Evolutionary conservation across 2,797 vertebrate genomes (phyloP).

Genomic region (Todus mexicanus): DNA sequence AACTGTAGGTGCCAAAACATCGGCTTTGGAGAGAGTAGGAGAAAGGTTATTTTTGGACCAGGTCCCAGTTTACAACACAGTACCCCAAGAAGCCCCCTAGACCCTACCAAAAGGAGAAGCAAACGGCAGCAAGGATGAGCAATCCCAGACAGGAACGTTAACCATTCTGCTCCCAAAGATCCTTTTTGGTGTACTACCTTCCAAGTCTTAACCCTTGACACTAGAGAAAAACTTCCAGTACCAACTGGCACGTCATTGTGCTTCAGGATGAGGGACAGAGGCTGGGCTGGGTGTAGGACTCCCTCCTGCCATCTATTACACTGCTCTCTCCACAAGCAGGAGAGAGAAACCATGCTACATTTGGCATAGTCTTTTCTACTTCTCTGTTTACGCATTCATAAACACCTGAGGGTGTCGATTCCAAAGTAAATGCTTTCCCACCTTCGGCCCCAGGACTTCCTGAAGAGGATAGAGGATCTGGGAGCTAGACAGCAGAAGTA

Average conservation of each 20-base stretch:
- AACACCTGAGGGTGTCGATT: background rate
- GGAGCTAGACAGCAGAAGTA: background rate
- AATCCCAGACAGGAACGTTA: background rate
- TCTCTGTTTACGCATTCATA: background rate
- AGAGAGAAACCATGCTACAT: background rate
- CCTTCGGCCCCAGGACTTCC: background rate
- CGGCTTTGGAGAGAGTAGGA: background rate
- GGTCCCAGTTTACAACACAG: background rate
- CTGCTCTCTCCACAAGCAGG: background rate
- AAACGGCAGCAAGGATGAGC: background rate
- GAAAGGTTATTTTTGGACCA: background rate
- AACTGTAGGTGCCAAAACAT: background rate
- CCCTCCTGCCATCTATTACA: background rate
- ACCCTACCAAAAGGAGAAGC: background rate
- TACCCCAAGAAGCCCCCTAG: accelerated
- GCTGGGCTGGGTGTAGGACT: background rate
- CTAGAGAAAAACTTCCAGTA: background rate
- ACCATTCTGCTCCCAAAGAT: background rate
- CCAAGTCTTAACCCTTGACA: background rate
- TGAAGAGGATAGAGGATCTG: background rate
- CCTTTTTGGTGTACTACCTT: background rate
- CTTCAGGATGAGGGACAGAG: background rate
- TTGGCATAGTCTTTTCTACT: background rate
- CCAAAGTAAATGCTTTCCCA: slow-evolving; percentile 38
- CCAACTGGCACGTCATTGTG: background rate